Percentiles rank a stretch among this genome's conserved stretches.
Conservation (phyloP, 2,797 vertebrate species). For the Chiroxiphia lanceolata region DNA sequence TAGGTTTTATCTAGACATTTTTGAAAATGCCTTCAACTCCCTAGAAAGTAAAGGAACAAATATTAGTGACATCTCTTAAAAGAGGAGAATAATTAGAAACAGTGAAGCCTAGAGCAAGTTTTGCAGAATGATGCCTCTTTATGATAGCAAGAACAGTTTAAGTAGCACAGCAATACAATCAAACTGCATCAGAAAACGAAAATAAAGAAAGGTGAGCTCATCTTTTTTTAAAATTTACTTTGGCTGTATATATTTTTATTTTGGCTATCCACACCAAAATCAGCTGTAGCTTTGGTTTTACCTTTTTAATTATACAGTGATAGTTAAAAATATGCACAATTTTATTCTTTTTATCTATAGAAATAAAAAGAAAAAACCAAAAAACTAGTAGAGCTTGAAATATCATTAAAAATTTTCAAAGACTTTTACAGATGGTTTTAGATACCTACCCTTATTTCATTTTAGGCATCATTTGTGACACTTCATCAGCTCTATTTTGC, state of each 20-base stretch:
- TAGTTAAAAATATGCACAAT: background rate
- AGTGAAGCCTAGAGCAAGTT: background rate
- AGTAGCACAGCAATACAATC: rapidly evolving
- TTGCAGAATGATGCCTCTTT: background rate
- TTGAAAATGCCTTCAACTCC: conserved; percentile 29
- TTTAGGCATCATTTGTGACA: background rate
- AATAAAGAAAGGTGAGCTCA: background rate
- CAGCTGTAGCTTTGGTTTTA: background rate
- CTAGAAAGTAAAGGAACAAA: conserved; percentile 11
- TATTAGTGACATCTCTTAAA: background rate
- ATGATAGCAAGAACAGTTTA: background rate
- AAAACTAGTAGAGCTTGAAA: background rate
- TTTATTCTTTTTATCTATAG: background rate
- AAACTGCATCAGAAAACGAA: background rate
- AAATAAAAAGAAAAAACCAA: background rate
- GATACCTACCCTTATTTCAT: background rate
- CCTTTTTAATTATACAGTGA: background rate
- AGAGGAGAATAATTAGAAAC: background rate
- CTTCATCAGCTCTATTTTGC: conserved; percentile 14
- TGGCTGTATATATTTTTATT: background rate
- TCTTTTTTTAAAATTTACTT: background rate
- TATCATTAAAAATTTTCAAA: background rate
- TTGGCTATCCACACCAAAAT: background rate
- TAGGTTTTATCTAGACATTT: conserved; percentile 37
- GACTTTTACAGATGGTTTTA: background rate